A percentile compares a stretch with the other conserved stretches of the same genome.
Evolutionary conservation across 2,797 vertebrate species (phyloP).

Genomic region (Mormyrus proboscirostris): DNA sequence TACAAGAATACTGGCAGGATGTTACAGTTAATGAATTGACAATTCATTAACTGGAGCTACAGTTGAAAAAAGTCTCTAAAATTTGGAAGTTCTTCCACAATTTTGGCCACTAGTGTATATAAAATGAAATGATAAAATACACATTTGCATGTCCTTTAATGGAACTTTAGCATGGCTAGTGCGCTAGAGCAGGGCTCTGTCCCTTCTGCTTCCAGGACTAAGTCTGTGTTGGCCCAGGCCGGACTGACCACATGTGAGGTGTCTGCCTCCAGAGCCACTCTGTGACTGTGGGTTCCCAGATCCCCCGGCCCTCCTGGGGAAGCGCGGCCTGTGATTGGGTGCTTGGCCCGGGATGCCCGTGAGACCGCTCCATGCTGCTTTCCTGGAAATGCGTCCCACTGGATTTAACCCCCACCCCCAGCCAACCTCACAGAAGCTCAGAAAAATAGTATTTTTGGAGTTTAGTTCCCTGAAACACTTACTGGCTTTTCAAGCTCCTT

Average conservation of each 20-base stretch:
- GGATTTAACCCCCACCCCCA: background rate
- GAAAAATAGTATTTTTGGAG: conserved; percentile 17
- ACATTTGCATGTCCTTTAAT: background rate
- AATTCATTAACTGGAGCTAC: background rate
- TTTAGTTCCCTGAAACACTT: conserved; percentile 6
- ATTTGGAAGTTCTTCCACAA: background rate
- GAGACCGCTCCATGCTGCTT: conserved; percentile 8
- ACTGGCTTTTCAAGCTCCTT: background rate
- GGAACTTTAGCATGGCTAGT: background rate
- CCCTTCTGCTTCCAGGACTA: background rate
- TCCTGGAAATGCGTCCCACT: conserved; percentile 15
- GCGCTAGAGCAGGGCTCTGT: background rate
- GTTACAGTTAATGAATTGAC: background rate
- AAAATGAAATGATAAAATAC: background rate
- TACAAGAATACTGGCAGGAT: background rate
- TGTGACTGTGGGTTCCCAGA: background rate
- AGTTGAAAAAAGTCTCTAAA: background rate
- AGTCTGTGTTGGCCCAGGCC: background rate
- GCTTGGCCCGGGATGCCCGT: conserved; percentile 4
- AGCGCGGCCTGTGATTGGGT: background rate
- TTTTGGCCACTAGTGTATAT: background rate
- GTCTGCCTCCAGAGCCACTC: background rate
- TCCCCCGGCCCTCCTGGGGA: background rate
- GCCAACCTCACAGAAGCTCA: background rate
- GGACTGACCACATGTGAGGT: background rate